phyloP scores from a whole-genome alignment of 2,113 vertebrate species.

The Phocoena phocoena region DNA sequence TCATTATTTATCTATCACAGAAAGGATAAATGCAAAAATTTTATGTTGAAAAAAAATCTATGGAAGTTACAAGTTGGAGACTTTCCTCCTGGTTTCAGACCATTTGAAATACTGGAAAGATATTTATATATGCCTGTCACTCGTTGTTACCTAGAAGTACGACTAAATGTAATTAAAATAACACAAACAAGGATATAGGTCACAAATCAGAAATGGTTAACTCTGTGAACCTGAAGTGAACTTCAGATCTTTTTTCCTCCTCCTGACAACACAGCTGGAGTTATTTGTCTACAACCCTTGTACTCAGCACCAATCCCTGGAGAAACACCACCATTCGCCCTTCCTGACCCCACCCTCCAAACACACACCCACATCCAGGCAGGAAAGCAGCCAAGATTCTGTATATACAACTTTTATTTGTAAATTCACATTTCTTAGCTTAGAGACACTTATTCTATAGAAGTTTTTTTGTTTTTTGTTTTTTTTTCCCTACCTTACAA shows the following conservation, averaged over 20 bases:
- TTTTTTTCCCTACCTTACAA: not conserved
- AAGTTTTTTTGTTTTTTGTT: not conserved
- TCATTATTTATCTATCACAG: not conserved
- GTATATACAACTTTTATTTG: slow-evolving; percentile 21
- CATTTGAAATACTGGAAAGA: not conserved
- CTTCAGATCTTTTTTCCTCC: slow-evolving; percentile 33
- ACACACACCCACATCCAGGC: not conserved
- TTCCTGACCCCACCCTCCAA: not conserved
- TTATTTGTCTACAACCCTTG: not conserved
- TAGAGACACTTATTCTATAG: not conserved
- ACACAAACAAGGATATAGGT: not conserved
- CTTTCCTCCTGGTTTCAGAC: not conserved
- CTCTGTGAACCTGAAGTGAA: slow-evolving; percentile 35
- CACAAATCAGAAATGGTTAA: slow-evolving; percentile 32
- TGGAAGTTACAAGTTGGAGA: not conserved
- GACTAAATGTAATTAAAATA: slow-evolving; percentile 18
- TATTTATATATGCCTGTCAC: not conserved
- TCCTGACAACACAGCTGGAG: not conserved
- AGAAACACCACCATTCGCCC: not conserved
- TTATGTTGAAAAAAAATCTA: not conserved
- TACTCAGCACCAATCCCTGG: not conserved
- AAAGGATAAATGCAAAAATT: not conserved
- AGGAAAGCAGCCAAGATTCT: not conserved
- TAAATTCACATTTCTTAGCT: slow-evolving; percentile 14
- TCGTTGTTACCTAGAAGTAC: not conserved